These are phyloP conservation scores for Acronicta aceris DNA, from an alignment of 2,888 invertebrate species.

Conservation along the genomic window DNA sequence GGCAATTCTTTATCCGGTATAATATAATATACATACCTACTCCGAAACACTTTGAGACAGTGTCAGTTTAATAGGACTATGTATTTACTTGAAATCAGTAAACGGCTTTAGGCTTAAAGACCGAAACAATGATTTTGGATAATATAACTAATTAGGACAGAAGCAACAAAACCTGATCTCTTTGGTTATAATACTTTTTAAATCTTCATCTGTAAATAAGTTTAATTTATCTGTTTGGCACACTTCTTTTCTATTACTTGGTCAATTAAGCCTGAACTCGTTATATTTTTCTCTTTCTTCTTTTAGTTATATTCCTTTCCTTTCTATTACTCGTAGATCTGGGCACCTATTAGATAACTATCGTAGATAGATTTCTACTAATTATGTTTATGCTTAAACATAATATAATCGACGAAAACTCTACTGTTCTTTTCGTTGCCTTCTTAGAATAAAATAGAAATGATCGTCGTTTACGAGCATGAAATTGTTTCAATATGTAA, in stretches of 20 bases:
- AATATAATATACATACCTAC: constrained; percentile 49
- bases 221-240: constrained; percentile 19
- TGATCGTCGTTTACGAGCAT: constrained; percentile 18
- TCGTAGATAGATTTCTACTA: constrained; percentile 44
- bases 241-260: constrained; percentile 40
- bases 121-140: constrained; percentile 19
- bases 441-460: constrained; percentile 26
- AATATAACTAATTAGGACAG: constrained; percentile 4
- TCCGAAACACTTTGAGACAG: constrained; percentile 58
- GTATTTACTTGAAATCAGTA: constrained; percentile 34
- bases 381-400: constrained; percentile 28
- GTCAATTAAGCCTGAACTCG: constrained; percentile 61
- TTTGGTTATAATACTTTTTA: background rate
- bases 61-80: constrained; percentile 53
- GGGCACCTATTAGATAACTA: constrained; percentile 30
- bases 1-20: constrained; percentile 65
- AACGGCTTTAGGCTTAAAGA: constrained; percentile 63
- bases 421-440: constrained; percentile 21
- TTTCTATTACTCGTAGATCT: constrained; percentile 40
- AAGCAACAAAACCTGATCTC: background rate
- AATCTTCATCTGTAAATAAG: constrained; percentile 8
- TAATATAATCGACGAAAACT: constrained; percentile 13
- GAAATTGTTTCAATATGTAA: constrained; percentile 35
- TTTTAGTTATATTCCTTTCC: constrained; percentile 19
- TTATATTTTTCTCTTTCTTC: constrained; percentile 29